Evolutionary conservation across 2,113 vertebrate genomes (phyloP), one percentile per base, ranked within the genome.

Genomic region (Marmota monax): DNA sequence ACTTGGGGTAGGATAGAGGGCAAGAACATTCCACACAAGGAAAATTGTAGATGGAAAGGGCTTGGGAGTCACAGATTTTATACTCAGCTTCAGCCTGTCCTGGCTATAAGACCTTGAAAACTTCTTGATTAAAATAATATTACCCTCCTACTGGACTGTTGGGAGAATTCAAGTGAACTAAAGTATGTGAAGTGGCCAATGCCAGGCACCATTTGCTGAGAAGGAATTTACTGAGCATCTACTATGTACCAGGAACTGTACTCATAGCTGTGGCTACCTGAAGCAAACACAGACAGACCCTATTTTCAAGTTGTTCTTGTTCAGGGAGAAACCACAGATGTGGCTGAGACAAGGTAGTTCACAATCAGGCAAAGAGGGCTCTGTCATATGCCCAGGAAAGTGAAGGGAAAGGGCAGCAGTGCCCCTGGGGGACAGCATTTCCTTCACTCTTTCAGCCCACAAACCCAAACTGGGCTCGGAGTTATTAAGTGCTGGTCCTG

Each of bases 321-420:
- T 77, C 48, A 12, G 65, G n/a, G 76, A 63, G 51, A 25, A 45
- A 32, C 83, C 61, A 8, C 29, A 0, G 11, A 37, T 4, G 4
- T 2, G 27, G 32, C 6, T 1, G 2, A 61, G 39, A 94, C 67
- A 5, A 8, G 53, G 76, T 5, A 1, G 10, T 53, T 51, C 10
- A 2, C 1, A 0, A 5, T n/a, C 0, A 10, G 27, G 34, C 7
- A 8, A 11, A 65, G 51, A 37, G 29, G 0, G 6, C 1, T 56
- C 29, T 4, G 32, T 11, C 6, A 42, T 0, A 16, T 27, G 11
- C 27, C 0, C 0, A 17, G 82, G 5, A 20, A 29, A 12, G 42
- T 5, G 10, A 84, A 61, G 39, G 48, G 51, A 37, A 34, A 11
- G 9, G 27, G 48, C n/a, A 79, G 48, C 2, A 7, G 92, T 45